Evolutionary conservation across 64 coral and sea anemone genomes (phyloP).

Genomic region (Anthopleura sola): DNA sequence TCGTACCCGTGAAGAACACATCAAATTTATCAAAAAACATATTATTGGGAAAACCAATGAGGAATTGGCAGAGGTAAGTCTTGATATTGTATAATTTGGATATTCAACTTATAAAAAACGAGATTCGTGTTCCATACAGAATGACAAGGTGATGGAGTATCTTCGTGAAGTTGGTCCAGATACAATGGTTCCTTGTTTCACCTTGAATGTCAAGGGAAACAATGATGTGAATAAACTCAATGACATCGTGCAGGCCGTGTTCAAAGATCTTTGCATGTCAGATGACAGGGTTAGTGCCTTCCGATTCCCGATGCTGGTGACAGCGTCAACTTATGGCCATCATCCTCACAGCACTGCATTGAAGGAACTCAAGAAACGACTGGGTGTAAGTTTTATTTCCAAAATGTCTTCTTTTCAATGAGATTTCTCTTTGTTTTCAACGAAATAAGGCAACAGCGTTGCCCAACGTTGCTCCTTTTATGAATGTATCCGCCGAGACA

Average conservation of each 20-base stretch:
- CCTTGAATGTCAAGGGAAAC: conserved; percentile 64
- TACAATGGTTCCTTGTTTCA: conserved; percentile 62
- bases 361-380: conserved; percentile 56
- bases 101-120: not conserved
- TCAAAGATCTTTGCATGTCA: conserved; percentile 47
- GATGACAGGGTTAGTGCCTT: conserved; percentile 37
- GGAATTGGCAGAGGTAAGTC: not conserved
- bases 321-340: conserved; percentile 55
- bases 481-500: not conserved
- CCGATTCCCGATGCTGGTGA: conserved; percentile 74
- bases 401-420: not conserved
- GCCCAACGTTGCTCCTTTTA: not conserved
- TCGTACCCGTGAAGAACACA: conserved; percentile 30
- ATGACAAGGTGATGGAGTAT: conserved; percentile 61
- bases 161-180: conserved; percentile 73
- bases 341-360: conserved; percentile 50
- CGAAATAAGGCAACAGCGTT: not conserved
- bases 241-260: conserved; percentile 40
- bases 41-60: conserved; percentile 71
- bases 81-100: not conserved
- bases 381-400: conserved; percentile 48
- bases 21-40: conserved; percentile 51
- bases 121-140: conserved; percentile 16
- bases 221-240: conserved; percentile 49
- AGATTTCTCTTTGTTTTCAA: not conserved